Percentiles rank a stretch among this genome's conserved stretches.
phyloP scores from a whole-genome alignment of 1,140 invertebrate genomes.

The Trachymyrmex cornetzi region DNA sequence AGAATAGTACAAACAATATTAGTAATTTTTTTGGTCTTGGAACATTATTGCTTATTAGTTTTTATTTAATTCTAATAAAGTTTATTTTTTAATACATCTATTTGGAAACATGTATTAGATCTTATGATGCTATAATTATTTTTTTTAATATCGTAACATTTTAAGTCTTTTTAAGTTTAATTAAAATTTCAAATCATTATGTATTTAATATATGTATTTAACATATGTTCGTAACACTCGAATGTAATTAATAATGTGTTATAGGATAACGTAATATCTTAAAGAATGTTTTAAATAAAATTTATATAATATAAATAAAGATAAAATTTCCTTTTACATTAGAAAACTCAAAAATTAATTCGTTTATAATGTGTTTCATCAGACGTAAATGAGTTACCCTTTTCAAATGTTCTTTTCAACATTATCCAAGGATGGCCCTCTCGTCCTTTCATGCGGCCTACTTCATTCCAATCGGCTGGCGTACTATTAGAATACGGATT shows the following conservation, averaged over 20 bases:
- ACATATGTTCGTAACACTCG: background rate
- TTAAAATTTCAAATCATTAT: constrained; percentile 4
- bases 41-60: background rate
- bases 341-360: background rate
- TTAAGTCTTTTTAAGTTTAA: background rate
- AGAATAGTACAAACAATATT: background rate
- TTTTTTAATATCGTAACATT: background rate
- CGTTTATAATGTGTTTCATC: background rate
- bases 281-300: background rate
- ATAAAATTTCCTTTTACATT: background rate
- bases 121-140: background rate
- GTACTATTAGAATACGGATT: constrained; percentile 61
- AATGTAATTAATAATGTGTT: background rate
- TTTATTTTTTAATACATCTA: background rate
- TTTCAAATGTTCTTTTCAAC: constrained; percentile 40
- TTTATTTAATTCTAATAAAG: background rate
- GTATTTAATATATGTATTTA: background rate
- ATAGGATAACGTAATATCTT: background rate
- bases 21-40: background rate
- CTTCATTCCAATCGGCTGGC: constrained; percentile 36
- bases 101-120: background rate
- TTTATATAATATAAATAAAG: constrained; percentile 5
- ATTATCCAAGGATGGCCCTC: constrained; percentile 65
- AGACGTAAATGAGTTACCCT: background rate
- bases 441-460: constrained; percentile 10